Evolutionary conservation across 2,797 vertebrate genomes (phyloP).

Genomic region (Gymnoscopelus microlampas): DNA sequence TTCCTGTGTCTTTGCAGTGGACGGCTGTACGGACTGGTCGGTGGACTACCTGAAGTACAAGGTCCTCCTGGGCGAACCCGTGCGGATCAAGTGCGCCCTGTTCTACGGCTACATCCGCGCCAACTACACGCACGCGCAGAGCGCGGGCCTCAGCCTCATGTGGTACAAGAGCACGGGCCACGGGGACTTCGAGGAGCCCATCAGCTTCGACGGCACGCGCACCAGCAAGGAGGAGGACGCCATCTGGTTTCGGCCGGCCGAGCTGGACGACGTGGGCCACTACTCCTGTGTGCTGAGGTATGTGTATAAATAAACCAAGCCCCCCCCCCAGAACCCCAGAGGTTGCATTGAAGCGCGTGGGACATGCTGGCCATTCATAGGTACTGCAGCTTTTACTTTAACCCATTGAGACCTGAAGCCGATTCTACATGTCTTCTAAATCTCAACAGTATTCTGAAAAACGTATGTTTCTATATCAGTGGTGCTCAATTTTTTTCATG

Average conservation of each 20-base stretch:
- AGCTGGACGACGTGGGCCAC: constrained; percentile 92
- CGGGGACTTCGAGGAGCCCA: constrained; percentile 96
- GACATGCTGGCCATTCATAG: too few relatives aligned
- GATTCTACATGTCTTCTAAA: too few relatives aligned
- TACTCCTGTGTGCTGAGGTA: constrained; percentile 93
- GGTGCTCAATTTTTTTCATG: too few relatives aligned
- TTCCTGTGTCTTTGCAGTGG: constrained; percentile 80
- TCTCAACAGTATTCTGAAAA: too few relatives aligned
- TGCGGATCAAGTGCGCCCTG: constrained; percentile 97
- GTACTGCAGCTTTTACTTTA: too few relatives aligned
- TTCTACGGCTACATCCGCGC: constrained; percentile 99
- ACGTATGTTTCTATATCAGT: too few relatives aligned
- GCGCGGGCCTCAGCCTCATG: constrained; percentile 97
- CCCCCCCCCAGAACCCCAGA: too few relatives aligned
- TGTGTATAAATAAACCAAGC: not conserved
- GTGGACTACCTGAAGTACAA: constrained; percentile 99
- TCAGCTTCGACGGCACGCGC: constrained; percentile 94
- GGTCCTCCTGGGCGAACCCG: constrained; percentile 96
- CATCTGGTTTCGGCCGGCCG: constrained; percentile 96
- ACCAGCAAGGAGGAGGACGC: constrained; percentile 99
- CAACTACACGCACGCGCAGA: constrained; percentile 97
- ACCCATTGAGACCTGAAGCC: too few relatives aligned
- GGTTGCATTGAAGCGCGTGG: too few relatives aligned
- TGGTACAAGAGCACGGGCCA: constrained; percentile 98
- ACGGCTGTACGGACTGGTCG: constrained; percentile 99